Conservation (phyloP, 2,888 invertebrate genomes). For the Phytoseiulus persimilis region DNA sequence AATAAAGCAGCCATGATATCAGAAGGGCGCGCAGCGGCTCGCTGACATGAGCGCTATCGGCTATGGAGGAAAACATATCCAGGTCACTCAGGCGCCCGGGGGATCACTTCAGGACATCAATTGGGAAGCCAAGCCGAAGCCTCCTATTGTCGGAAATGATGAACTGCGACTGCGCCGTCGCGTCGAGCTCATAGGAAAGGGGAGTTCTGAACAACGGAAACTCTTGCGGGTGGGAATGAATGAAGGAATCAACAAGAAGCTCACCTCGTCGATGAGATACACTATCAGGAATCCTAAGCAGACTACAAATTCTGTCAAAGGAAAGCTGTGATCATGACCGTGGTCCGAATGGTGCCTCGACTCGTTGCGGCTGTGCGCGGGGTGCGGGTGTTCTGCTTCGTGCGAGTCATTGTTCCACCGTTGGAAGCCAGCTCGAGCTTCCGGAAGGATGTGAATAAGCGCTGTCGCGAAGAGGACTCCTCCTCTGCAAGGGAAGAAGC, state of each 20-base stretch:
- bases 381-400: background rate
- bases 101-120: background rate
- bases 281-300: conserved; percentile 68
- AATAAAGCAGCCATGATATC: background rate
- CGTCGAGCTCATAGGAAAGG: no score
- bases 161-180: background rate
- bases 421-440: conserved; percentile 9
- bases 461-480: conserved; percentile 25
- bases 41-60: background rate
- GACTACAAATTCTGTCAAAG: conserved; percentile 63
- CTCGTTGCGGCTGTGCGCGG: conserved; percentile 37
- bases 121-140: background rate
- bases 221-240: background rate
- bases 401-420: background rate
- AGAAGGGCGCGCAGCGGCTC: background rate
- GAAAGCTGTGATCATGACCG: conserved; percentile 52
- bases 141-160: background rate
- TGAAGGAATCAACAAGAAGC: background rate
- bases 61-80: background rate
- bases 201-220: background rate
- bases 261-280: conserved; percentile 67
- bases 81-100: background rate
- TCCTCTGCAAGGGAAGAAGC: background rate
- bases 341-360: background rate
- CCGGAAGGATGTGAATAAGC: background rate